Base-by-base conservation (phyloP, 2,113 vertebrate genomes). In the Setophaga kirtlandii region DNA sequence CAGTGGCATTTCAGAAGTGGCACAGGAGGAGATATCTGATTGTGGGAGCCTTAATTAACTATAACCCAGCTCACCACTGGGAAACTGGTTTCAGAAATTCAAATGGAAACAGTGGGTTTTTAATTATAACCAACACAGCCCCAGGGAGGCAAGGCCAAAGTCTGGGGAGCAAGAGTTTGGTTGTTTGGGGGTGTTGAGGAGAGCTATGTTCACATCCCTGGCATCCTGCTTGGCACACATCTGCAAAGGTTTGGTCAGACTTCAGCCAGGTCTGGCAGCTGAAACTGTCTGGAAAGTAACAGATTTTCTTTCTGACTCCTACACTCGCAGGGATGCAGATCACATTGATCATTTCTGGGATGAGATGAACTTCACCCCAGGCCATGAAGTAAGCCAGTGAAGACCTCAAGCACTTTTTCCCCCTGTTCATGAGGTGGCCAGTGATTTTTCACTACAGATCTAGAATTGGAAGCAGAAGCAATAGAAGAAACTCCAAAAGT, bases 71-170 rank as follows among this genome's bases (percentile, higher is more conserved):
- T 62, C 74, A 68, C 9, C 20, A 0, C 73, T 41, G 7, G 87
- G 84, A 95, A 94, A 94, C 70, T n/a, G 74, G 49, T 64, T 93
- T 82, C 90, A 90, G 69, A 93, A 91, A 95, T 94, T 95, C 90
- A 93, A 94, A 94, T 85, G 70, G 93, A 95, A 96, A 95, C 74
- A 68, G 31, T 39, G 53, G 1, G 42, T 79, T 79, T 65, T 64
- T 53, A 58, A 69, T 77, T 33, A 76, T n/a, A 90, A 89, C 37
- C 55, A 86, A 17, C 50, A 50, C 28, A 53, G 14, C 30, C n/a
- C 37, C 17, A 23, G 35, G 0, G 0, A 82, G 76, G 50, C 59
- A 53, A 76, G 7, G 25, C 9, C 15, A 6, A 39, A 53, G 49
- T 10, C 33, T 28, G 18, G 11, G 19, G 9, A 86, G 39, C 11